Evolutionary conservation across 1,140 invertebrate species (phyloP), one percentile per base, ranked within the genome.

Genomic region (Zaprionus gabonicus): DNA sequence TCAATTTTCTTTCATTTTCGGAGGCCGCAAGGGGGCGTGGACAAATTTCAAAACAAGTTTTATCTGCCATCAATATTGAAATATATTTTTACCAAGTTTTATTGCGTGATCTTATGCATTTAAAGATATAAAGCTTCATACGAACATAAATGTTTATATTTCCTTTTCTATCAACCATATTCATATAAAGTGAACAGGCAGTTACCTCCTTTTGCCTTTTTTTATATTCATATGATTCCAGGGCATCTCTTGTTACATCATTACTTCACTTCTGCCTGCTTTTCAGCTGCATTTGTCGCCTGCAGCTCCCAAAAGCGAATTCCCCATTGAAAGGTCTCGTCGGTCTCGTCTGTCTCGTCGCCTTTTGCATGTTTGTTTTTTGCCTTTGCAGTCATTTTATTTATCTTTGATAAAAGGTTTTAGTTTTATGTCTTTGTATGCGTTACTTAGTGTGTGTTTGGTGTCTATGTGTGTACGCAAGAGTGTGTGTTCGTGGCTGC

Each of bases 361-460:
- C 46, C 55, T 59, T 76, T 74, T 46, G 28, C 23, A 13, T 36
- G 28, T 68, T 67, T 55, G 56, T 68, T 71, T 63, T 71, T 44
- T 59, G 57, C 46, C 44, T 65, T 65, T 72, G 68, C 69, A 71
- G 78, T 64, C 78, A 88, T 88, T 88, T 84, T 87, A 87, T 87
- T 87, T 87, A 87, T 87, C 84, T 87, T 88, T 88, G 84, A 84
- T 88, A 87, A 87, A 87, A 87, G 84, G 84, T 88, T 87, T 87
- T 87, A 87, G 74, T 77, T 77, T 66, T 44, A 38, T 41, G 44
- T 62, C 23, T 56, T 41, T 28, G 57, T 13, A 7, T 17, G 64
- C 31, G 36, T 63, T 56, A 20, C 28, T 57, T 23, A 66, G 34
- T 60, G 36, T 44, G 46, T 60, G 46, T 13, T 34, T 6, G 56